Percentiles rank a stretch among this genome's conserved stretches.
Conservation (phyloP, 2,888 invertebrate species). For the Teinopalpus imperialis region DNA sequence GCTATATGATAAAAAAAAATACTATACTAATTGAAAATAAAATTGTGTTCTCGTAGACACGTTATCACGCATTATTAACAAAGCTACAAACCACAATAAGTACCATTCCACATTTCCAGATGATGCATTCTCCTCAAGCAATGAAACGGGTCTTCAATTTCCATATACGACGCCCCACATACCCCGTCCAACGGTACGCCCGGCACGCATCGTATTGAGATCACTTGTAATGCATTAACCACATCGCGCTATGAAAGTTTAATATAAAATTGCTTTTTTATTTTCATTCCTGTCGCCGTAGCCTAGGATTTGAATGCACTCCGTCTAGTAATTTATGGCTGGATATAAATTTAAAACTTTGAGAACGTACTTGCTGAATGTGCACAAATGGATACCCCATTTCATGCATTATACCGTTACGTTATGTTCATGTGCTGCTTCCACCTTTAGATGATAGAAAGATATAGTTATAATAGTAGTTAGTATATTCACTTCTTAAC, state of each 20-base stretch:
- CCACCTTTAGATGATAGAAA: too few relatives aligned
- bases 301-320: neutral
- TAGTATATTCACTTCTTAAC: too few relatives aligned
- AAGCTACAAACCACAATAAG: too few relatives aligned
- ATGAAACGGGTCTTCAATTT: conserved; percentile 15
- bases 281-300: conserved; percentile 23
- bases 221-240: conserved; percentile 54
- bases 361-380: neutral
- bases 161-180: conserved; percentile 18
- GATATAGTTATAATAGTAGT: too few relatives aligned
- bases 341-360: conserved; percentile 9
- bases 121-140: conserved; percentile 23
- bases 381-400: conserved; percentile 1
- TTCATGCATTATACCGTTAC: too few relatives aligned
- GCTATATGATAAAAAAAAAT: too few relatives aligned
- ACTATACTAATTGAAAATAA: too few relatives aligned
- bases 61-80: too few relatives aligned
- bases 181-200: conserved; percentile 29
- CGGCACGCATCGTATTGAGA: conserved; percentile 50
- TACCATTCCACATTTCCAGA: too few relatives aligned
- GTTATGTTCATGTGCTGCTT: too few relatives aligned
- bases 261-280: conserved; percentile 45
- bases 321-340: conserved; percentile 3
- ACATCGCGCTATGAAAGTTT: conserved; percentile 46
- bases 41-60: too few relatives aligned